Evolutionary conservation across 2,888 invertebrate species (phyloP).

Genomic region (Apotomis turbidana): DNA sequence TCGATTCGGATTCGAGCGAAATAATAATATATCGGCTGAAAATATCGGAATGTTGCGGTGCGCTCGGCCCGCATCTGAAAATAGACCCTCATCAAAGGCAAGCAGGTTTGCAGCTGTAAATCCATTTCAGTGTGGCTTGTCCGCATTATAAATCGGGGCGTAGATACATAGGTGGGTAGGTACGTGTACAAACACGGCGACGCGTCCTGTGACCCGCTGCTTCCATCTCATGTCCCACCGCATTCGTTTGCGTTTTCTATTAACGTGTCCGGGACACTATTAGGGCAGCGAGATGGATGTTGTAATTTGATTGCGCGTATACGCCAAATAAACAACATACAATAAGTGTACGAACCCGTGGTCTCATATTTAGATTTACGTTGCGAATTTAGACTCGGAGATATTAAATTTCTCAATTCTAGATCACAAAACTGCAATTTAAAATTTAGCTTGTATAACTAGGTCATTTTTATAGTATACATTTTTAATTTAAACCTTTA

Average conservation of each 20-base stretch:
- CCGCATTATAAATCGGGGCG: slow-evolving; percentile 81
- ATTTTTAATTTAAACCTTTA: too few species aligned
- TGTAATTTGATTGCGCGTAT: slow-evolving; percentile 72
- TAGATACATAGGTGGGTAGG: slow-evolving; percentile 46
- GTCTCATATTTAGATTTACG: slow-evolving; percentile 6
- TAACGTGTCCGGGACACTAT: slow-evolving; percentile 73
- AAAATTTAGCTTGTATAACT: too few species aligned
- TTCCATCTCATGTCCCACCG: slow-evolving; percentile 65
- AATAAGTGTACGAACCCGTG: slow-evolving; percentile 15
- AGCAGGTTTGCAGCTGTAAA: slow-evolving; percentile 83
- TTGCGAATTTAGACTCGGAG: background rate
- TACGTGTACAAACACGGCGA: slow-evolving; percentile 45
- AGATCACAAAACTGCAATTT: too few species aligned
- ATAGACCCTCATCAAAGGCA: slow-evolving; percentile 84
- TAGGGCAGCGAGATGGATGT: slow-evolving; percentile 70
- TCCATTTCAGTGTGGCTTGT: slow-evolving; percentile 82
- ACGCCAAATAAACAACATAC: slow-evolving; percentile 50
- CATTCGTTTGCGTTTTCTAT: slow-evolving; percentile 77
- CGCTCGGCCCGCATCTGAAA: slow-evolving; percentile 78
- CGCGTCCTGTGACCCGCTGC: slow-evolving; percentile 63
- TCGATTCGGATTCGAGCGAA: slow-evolving; percentile 79
- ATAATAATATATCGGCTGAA: slow-evolving; percentile 82
- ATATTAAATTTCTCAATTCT: too few species aligned
- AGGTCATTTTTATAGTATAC: too few species aligned
- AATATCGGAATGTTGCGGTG: slow-evolving; percentile 81